A percentile compares a stretch with the other conserved stretches of the same genome.
These are phyloP conservation scores for Anguilla obscura DNA, from an alignment of 2,797 vertebrate genomes.

Conservation along the genomic window DNA sequence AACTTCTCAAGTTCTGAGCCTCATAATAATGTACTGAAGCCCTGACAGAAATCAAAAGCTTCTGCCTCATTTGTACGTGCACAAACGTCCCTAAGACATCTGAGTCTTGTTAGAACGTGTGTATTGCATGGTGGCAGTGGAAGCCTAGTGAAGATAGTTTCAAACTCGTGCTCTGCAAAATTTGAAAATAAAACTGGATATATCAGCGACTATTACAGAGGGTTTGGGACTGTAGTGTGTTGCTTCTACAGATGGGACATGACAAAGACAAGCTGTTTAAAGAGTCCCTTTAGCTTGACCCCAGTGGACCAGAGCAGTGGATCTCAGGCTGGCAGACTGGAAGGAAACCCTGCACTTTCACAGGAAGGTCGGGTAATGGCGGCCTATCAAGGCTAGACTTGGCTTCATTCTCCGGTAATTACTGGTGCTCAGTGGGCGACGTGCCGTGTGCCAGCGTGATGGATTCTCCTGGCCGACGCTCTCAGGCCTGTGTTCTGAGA, in stretches of 20 bases:
- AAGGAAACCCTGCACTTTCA: neutral
- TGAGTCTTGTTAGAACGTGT: neutral
- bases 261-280: slow-evolving; percentile 7
- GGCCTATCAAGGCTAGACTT: slow-evolving; percentile 14
- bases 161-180: neutral
- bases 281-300: too few relatives aligned
- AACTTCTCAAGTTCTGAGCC: too few relatives aligned
- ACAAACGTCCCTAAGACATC: neutral
- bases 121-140: neutral
- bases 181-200: slow-evolving; percentile 26
- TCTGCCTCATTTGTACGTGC: neutral
- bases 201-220: slow-evolving; percentile 6
- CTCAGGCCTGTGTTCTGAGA: neutral
- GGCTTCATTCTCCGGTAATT: neutral
- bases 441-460: neutral
- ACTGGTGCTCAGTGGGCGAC: neutral
- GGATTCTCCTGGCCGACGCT: neutral
- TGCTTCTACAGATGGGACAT: slow-evolving; percentile 18
- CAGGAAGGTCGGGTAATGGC: neutral
- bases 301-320: neutral
- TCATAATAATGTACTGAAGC: too few relatives aligned
- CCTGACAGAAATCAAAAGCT: too few relatives aligned
- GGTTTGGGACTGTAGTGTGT: neutral
- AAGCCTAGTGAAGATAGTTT: neutral
- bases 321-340: neutral